A percentile compares a stretch with the other conserved stretches of the same genome.
These are phyloP conservation scores for Dioctria rufipes DNA, from an alignment of 2,888 invertebrate genomes.

Conservation along the genomic window DNA sequence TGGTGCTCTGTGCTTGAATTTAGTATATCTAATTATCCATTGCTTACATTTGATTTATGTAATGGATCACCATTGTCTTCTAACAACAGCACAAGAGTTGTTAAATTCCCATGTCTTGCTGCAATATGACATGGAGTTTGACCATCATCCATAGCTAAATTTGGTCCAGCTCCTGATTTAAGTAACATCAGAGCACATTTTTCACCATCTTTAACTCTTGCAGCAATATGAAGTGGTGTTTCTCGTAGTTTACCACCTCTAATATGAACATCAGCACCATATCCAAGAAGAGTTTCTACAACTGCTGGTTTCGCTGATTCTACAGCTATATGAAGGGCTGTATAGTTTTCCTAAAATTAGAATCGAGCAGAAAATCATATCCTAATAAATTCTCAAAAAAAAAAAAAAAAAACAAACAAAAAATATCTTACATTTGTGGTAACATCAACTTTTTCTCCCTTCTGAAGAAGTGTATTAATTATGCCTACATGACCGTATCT, in stretches of 20 bases:
- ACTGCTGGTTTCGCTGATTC: slow-evolving; percentile 94
- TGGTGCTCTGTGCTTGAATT: slow-evolving; percentile 5
- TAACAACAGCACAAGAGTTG: slow-evolving; percentile 87
- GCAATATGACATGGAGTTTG: slow-evolving; percentile 98
- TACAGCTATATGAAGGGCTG: slow-evolving; percentile 97
- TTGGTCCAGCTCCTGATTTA: slow-evolving; percentile 97
- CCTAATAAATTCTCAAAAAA: not conserved
- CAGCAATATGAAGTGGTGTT: slow-evolving; percentile 98
- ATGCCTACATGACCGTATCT: slow-evolving; percentile 97
- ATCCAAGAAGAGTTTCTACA: slow-evolving; percentile 95
- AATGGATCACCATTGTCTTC: slow-evolving; percentile 96
- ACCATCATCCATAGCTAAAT: slow-evolving; percentile 95
- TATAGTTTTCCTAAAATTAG: slow-evolving; percentile 88
- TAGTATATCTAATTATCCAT: not conserved
- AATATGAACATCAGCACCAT: slow-evolving; percentile 97
- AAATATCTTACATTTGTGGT: slow-evolving; percentile 85
- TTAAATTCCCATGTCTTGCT: slow-evolving; percentile 91
- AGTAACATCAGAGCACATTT: slow-evolving; percentile 96
- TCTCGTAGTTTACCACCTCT: slow-evolving; percentile 91
- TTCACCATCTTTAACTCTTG: slow-evolving; percentile 91
- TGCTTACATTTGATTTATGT: slow-evolving; percentile 87
- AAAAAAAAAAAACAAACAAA: not conserved
- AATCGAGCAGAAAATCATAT: slow-evolving; percentile 2
- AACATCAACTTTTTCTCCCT: slow-evolving; percentile 97
- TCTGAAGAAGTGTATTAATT: slow-evolving; percentile 94